A percentile compares a stretch with the other conserved stretches of the same genome.
Conservation (phyloP, 1,140 invertebrate genomes). For the Drosophila nannoptera region DNA sequence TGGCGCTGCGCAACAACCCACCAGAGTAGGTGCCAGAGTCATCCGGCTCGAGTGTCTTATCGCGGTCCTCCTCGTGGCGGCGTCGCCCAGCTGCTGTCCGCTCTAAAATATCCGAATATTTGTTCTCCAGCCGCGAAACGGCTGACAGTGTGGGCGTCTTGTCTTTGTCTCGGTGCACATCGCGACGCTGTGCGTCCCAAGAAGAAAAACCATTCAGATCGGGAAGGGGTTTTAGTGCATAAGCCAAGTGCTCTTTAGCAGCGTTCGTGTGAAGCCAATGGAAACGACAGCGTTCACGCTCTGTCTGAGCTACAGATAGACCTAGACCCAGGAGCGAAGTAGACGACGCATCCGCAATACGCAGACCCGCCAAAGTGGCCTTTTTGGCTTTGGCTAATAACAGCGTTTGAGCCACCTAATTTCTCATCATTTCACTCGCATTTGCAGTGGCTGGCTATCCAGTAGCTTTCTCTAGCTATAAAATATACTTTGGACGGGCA, state of each 20-base stretch:
- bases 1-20: constrained; percentile 82
- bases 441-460: constrained; percentile 37
- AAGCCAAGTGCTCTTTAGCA: constrained; percentile 66
- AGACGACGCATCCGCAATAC: constrained; percentile 19
- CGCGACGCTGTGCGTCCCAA: constrained; percentile 57
- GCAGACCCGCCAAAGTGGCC: constrained; percentile 56
- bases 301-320: constrained; percentile 30
- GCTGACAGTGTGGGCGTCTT: constrained; percentile 79
- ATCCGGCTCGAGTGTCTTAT: constrained; percentile 85
- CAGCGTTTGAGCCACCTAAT: constrained; percentile 49
- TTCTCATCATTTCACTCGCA: constrained; percentile 62
- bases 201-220: constrained; percentile 52
- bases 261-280: constrained; percentile 73
- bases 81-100: constrained; percentile 81
- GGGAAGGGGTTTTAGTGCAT: constrained; percentile 43
- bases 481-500: constrained; percentile 16
- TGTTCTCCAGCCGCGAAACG: constrained; percentile 85
- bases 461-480: constrained; percentile 44
- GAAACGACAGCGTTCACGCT: constrained; percentile 63
- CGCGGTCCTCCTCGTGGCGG: constrained; percentile 81
- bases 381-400: constrained; percentile 67
- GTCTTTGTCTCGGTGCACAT: constrained; percentile 63
- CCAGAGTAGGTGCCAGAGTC: constrained; percentile 62
- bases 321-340: constrained; percentile 9
- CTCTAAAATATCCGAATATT: constrained; percentile 86